Evolutionary conservation across 1,140 invertebrate genomes (phyloP), one percentile per base, ranked within the genome.

Genomic region (Xylocopa sonorina): DNA sequence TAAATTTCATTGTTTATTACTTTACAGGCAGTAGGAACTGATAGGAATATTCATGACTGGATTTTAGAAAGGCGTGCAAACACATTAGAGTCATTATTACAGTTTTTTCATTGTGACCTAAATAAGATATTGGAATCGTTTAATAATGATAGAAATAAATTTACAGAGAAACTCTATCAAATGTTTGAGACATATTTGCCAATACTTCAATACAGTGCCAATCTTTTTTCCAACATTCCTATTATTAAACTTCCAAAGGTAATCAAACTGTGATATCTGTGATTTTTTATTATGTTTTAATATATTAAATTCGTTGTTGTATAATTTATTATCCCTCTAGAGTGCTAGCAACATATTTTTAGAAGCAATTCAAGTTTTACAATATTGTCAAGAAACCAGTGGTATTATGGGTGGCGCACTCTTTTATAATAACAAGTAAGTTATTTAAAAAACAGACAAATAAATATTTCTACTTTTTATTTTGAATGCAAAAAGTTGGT

Each of bases 171-270:
- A 88, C 92, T 98, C 32, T 96, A 96, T 91, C 95, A 96, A 88
- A 96, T 97, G 88, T 96, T 97, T 88, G 96, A 97, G 92, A 97
- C 96, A 27, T 97, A 97, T 91, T 93, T 97, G 63, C 96, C 96
- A 50, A 95, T 97, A 87, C 92, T 97, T 67, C 96, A 96, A 87
- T 96, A 95, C 77, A 95, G 95, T 69, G 95, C 96, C 27, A 95
- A 96, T 91, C 95, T 96, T 82, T 97, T 97, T 90, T 96, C 96
- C 63, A 95, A 96, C 86, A 95, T 96, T 81, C 96, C 96, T 55
- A 95, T 95, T 89, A 90, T 97, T 78, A 95, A 95, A 89, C 93
- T 97, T 81, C 96, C 97, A 60, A 97, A 97, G 93, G 96, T 97
- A 88, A 88, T 85, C 84, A 51, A 67, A n/a, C 21, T 68, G 41